Conservation (phyloP, 2,888 invertebrate species). For the Andrena flavipes region DNA sequence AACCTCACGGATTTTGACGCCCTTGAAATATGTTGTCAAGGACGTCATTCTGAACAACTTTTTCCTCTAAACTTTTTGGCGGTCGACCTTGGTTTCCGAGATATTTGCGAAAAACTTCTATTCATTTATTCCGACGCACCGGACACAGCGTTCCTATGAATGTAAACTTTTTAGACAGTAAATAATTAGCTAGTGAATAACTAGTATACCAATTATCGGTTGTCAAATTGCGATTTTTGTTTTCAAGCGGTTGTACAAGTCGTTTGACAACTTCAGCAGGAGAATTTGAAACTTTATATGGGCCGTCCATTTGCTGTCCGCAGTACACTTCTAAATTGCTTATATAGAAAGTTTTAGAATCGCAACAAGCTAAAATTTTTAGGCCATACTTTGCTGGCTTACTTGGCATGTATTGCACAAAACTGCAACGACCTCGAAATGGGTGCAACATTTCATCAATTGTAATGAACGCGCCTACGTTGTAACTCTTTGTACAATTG, state of each 20-base stretch:
- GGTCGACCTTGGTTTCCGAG: too few species aligned
- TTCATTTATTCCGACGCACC: too few species aligned
- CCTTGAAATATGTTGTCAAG: too few species aligned
- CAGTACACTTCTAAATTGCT: conserved; percentile 18
- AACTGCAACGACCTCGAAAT: conserved; percentile 20
- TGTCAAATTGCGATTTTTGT: too few species aligned
- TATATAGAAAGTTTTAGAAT: conserved; percentile 9
- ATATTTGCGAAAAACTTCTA: too few species aligned
- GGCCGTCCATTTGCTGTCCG: conserved; percentile 7
- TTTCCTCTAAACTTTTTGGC: too few species aligned
- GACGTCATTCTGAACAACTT: too few species aligned
- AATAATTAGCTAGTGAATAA: background rate
- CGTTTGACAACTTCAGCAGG: too few species aligned
- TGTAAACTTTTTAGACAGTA: background rate
- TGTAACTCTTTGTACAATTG: conserved; percentile 17
- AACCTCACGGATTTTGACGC: too few species aligned
- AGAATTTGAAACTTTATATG: too few species aligned
- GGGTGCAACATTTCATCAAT: conserved; percentile 13
- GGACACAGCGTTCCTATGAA: conserved; percentile 4
- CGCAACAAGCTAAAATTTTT: background rate
- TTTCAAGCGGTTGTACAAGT: too few species aligned
- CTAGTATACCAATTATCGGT: too few species aligned
- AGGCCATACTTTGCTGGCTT: conserved; percentile 9
- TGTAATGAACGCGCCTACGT: background rate
- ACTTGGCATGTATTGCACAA: conserved; percentile 12